Evolutionary conservation across 2,888 invertebrate genomes (phyloP).

Genomic region (Doris montereyensis): DNA sequence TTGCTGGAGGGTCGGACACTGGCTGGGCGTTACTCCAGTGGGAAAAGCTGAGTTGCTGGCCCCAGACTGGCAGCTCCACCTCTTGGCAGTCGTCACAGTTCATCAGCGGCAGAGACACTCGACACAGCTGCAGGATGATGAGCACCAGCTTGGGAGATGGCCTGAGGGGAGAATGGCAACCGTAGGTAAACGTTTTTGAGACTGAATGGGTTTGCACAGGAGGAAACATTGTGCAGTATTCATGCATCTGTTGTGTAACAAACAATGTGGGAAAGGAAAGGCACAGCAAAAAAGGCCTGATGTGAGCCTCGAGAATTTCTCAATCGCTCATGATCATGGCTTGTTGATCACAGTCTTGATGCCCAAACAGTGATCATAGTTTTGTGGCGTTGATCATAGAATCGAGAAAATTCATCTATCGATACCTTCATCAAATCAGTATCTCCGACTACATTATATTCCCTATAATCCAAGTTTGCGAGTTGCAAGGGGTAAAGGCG

Average conservation of each 20-base stretch:
- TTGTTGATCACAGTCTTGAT: too few relatives aligned
- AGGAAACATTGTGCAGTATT: background rate
- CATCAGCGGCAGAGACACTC: slow-evolving; percentile 71
- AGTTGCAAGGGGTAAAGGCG: too few relatives aligned
- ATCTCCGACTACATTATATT: too few relatives aligned
- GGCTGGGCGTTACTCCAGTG: slow-evolving; percentile 59
- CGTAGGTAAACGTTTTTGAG: background rate
- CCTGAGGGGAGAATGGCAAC: slow-evolving; percentile 51
- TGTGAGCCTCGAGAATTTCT: too few relatives aligned
- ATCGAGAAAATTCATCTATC: too few relatives aligned
- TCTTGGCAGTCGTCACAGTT: slow-evolving; percentile 67
- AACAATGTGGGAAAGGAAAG: background rate
- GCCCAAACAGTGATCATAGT: too few relatives aligned
- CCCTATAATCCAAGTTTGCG: too few relatives aligned
- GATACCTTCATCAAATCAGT: too few relatives aligned
- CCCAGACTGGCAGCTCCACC: slow-evolving; percentile 70
- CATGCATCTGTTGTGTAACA: background rate
- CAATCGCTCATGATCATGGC: too few relatives aligned
- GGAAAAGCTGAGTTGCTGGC: slow-evolving; percentile 56
- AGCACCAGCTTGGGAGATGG: slow-evolving; percentile 72
- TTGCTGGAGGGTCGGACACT: slow-evolving; percentile 67
- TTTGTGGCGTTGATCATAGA: too few relatives aligned
- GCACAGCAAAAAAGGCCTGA: background rate
- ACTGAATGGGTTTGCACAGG: background rate
- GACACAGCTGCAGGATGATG: slow-evolving; percentile 71